A percentile compares a stretch with the other conserved stretches of the same genome.
phyloP scores from a whole-genome alignment of 2,113 vertebrate species.

The Stegostoma tigrinum region DNA sequence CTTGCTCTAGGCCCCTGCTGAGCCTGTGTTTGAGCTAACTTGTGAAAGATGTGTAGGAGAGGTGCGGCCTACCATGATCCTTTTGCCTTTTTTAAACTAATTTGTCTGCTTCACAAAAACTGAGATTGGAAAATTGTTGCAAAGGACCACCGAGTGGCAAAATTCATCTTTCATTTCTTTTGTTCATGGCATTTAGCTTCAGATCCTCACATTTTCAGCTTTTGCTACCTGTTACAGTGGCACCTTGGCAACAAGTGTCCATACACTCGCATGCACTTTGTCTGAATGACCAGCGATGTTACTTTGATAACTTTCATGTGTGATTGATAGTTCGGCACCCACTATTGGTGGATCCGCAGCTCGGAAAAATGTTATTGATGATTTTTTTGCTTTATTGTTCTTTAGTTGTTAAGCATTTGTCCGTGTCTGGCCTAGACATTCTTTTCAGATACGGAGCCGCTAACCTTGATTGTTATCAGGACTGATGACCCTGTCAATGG shows the following conservation, averaged over 20 bases:
- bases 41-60: background rate
- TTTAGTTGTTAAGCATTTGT: background rate
- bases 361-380: background rate
- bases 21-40: background rate
- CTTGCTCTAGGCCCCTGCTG: background rate
- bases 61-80: background rate
- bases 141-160: background rate
- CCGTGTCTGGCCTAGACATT: background rate
- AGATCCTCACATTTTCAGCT: too few relatives aligned
- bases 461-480: conserved; percentile 26
- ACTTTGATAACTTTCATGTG: background rate
- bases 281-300: background rate
- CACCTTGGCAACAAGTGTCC: background rate
- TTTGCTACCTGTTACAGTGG: background rate
- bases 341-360: background rate
- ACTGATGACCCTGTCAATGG: conserved; percentile 28
- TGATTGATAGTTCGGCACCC: background rate
- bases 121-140: background rate
- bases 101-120: too few relatives aligned
- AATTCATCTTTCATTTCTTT: background rate
- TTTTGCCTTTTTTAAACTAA: background rate
- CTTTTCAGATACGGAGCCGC: background rate
- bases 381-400: background rate
- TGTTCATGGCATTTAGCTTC: background rate
- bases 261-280: background rate